Base-by-base conservation (phyloP, 1,140 invertebrate genomes). In the Macrocentrus cingulum region DNA sequence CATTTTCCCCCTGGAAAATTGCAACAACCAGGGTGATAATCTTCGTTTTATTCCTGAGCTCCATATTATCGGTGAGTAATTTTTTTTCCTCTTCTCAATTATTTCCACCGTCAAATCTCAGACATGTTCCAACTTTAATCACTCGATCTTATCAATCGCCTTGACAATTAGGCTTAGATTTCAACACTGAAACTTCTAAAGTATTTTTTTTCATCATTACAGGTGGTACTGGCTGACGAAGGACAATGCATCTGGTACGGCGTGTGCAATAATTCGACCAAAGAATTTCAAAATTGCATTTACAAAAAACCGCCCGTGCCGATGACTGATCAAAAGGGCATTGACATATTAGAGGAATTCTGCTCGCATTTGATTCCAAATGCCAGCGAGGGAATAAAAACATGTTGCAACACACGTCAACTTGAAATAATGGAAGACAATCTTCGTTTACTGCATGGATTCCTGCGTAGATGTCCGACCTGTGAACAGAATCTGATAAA, bases 401-500 rank as follows among this genome's bases (percentile, higher is more conserved):
- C 86, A 0, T 94, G 92, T 72, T 95, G 93, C 73, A 83, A 87
- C 70, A 67, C 74, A n/a, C 66, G 75, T 0, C 89, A 94, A 75
- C 65, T 94, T 1, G 29, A 69, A 15, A 85, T 83, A 8, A 70
- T 95, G 16, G 79, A 86, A 41, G 42, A 36, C 0, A 88, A 84
- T 61, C 80, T 95, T 19, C 76, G 74, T 18, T 62, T 87, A 2
- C 88, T 90, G 0, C 80, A 83, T 2, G 84, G 79, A 64, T 80
- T 95, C 25, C 77, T 97, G 2, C 76, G 80, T 15, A 80, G 93
- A 52, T 97, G 95, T 78, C 94, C 94, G 0, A 86, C 90, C 0
- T 97, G 95, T 72, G 84, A 89, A 70, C 79, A 84, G 32, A 97
- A 97, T 79, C 88, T 97, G 69, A 75, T 87, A 0, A 83, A 87